These are phyloP conservation scores for Ypsolopha sequella DNA, from an alignment of 2,888 invertebrate genomes.

Conservation along the genomic window DNA sequence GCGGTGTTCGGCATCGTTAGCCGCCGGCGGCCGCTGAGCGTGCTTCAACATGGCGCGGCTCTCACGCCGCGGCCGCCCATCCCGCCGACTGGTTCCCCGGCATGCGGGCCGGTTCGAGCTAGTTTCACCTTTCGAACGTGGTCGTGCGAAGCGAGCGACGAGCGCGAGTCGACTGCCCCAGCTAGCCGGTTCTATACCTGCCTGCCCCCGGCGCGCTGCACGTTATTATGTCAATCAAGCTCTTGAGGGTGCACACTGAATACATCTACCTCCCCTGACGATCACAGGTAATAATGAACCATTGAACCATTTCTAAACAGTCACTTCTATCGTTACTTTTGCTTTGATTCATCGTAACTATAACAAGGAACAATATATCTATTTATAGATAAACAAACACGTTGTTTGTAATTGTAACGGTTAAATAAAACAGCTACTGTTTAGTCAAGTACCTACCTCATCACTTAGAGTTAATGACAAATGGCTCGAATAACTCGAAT, in stretches of 20 bases:
- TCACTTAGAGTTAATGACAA: too few species aligned
- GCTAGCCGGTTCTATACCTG: constrained; percentile 21
- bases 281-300: too few species aligned
- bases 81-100: constrained; percentile 51
- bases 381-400: too few species aligned
- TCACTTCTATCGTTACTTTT: too few species aligned
- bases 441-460: too few species aligned
- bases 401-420: too few species aligned
- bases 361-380: too few species aligned
- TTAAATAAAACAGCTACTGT: too few species aligned
- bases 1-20: constrained; percentile 64
- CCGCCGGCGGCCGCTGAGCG: constrained; percentile 72
- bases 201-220: constrained; percentile 15
- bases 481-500: too few species aligned
- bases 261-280: constrained; percentile 4
- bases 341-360: too few species aligned
- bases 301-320: too few species aligned
- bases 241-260: constrained; percentile 27
- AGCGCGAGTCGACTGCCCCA: constrained; percentile 37
- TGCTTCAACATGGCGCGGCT: constrained; percentile 78
- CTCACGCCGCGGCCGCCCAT: constrained; percentile 49
- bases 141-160: constrained; percentile 26
- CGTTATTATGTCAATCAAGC: constrained; percentile 52
- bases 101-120: constrained; percentile 39
- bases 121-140: constrained; percentile 4